These are phyloP conservation scores for Cheilosia variabilis DNA, from an alignment of 2,888 invertebrate species.

Conservation along the genomic window DNA sequence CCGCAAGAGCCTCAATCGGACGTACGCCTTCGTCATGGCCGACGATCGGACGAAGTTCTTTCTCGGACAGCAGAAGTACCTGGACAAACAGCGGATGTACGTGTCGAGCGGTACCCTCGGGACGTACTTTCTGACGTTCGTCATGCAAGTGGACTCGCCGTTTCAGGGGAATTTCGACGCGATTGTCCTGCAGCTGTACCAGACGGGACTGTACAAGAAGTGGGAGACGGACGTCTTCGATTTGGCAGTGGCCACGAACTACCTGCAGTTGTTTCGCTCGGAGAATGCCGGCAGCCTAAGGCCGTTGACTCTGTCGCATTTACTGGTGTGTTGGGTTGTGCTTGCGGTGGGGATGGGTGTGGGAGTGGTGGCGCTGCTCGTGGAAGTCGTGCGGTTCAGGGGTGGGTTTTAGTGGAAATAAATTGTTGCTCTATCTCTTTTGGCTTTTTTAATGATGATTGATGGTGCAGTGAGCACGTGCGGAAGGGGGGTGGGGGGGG, in stretches of 20 bases:
- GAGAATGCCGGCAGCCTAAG: conserved; percentile 25
- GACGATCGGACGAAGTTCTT: conserved; percentile 54
- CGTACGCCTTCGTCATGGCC: conserved; percentile 52
- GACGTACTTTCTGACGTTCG: conserved; percentile 42
- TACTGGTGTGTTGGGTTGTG: conserved; percentile 43
- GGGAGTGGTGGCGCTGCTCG: background rate
- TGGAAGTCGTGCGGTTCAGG: conserved; percentile 29
- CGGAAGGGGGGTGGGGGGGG: no score
- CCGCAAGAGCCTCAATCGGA: conserved; percentile 40
- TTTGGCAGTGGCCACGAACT: conserved; percentile 48
- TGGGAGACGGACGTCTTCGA: conserved; percentile 61
- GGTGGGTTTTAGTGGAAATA: no score
- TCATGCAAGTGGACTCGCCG: conserved; percentile 61
- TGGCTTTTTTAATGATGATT: no score
- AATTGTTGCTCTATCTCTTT: no score
- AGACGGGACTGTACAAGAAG: conserved; percentile 56
- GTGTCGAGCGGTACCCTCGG: conserved; percentile 40
- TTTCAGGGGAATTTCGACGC: conserved; percentile 58
- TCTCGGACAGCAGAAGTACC: conserved; percentile 58
- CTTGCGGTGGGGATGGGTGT: conserved; percentile 17
- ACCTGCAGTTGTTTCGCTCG: conserved; percentile 50
- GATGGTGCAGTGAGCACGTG: no score
- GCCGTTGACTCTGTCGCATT: conserved; percentile 35
- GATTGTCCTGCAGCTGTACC: conserved; percentile 54
- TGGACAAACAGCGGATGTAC: conserved; percentile 48